Evolutionary conservation across 2,113 vertebrate species (phyloP).

Genomic region (Megaleporinus macrocephalus): DNA sequence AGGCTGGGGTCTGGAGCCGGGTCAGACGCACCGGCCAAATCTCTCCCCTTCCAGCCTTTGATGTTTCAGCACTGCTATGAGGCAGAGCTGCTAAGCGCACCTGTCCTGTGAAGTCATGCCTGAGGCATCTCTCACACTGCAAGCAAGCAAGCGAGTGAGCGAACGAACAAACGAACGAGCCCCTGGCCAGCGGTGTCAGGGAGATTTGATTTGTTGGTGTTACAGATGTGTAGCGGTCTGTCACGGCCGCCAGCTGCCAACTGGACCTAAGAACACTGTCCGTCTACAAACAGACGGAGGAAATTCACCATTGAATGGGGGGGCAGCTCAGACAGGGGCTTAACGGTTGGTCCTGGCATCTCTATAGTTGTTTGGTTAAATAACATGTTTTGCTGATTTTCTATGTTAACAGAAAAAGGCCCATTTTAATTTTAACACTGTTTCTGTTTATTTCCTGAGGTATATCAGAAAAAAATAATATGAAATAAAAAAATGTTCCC

Average conservation of each 20-base stretch:
- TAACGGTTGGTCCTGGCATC: neutral
- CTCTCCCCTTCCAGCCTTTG: slow-evolving; percentile 53
- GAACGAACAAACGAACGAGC: slow-evolving; percentile 19
- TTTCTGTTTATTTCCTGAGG: too few relatives aligned
- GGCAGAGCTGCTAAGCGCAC: slow-evolving; percentile 53
- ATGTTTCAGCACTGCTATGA: slow-evolving; percentile 49
- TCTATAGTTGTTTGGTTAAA: neutral
- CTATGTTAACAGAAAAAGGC: too few relatives aligned
- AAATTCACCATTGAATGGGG: neutral
- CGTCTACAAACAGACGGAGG: neutral
- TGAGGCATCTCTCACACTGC: slow-evolving; percentile 52
- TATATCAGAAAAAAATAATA: too few relatives aligned
- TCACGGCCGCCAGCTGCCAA: slow-evolving; percentile 15
- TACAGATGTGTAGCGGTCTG: slow-evolving; percentile 41
- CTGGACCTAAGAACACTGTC: neutral
- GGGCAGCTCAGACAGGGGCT: neutral
- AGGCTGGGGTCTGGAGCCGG: slow-evolving; percentile 37
- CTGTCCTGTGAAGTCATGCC: slow-evolving; percentile 61
- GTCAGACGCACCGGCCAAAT: slow-evolving; percentile 44
- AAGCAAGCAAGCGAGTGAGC: slow-evolving; percentile 1
- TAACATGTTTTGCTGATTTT: too few relatives aligned
- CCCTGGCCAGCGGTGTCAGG: slow-evolving; percentile 16
- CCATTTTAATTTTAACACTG: too few relatives aligned
- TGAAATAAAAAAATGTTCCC: too few relatives aligned
- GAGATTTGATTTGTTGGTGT: slow-evolving; percentile 37